phyloP scores from a whole-genome alignment of 2,113 vertebrate species.

The Ochotona curzoniae region DNA sequence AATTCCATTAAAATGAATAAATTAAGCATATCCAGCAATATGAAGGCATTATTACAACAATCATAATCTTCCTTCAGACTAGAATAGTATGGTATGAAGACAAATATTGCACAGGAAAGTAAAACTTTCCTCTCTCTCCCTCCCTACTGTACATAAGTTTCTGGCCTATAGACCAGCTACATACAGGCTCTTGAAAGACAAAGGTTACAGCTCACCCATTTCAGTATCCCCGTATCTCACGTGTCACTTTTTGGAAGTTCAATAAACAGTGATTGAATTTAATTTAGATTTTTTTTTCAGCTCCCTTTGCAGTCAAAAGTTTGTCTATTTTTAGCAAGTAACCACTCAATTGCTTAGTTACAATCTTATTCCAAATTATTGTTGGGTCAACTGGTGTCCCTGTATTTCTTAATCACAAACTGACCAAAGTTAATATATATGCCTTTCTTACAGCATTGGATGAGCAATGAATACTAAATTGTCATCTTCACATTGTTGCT shows the following conservation, averaged over 20 bases:
- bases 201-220: not conserved
- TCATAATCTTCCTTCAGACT: not conserved
- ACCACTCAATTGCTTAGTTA: not conserved
- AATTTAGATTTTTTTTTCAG: not conserved
- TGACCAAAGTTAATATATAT: not conserved
- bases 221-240: not conserved
- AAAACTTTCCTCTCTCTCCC: not conserved
- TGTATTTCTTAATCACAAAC: not conserved
- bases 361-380: not conserved
- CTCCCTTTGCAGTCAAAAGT: fast-evolving
- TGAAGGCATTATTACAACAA: not conserved
- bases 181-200: not conserved
- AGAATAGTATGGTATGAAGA: not conserved
- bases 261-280: not conserved
- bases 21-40: not conserved
- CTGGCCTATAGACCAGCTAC: not conserved
- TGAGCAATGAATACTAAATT: not conserved
- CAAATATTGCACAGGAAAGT: not conserved
- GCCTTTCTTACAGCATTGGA: not conserved
- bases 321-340: not conserved
- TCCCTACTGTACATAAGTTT: not conserved
- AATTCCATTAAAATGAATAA: slow-evolving; percentile 30
- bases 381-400: not conserved
- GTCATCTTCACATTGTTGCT: not conserved
- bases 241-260: not conserved